These are phyloP conservation scores for Eurosta solidaginis DNA, from an alignment of 1,140 invertebrate species.

Conservation along the genomic window DNA sequence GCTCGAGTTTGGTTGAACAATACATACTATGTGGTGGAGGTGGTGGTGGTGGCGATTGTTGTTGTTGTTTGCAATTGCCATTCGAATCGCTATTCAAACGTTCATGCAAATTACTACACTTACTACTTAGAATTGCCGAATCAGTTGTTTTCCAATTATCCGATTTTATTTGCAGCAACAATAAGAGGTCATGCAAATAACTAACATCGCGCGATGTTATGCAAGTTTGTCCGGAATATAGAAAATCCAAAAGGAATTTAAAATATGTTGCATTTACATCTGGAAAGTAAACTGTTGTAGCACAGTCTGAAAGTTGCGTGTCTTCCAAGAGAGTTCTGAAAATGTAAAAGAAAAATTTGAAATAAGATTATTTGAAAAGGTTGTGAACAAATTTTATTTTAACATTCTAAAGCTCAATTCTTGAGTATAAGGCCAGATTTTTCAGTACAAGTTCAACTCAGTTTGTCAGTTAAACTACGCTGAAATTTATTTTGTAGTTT, in stretches of 20 bases:
- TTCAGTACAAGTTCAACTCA: no score
- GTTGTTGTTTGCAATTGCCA: background rate
- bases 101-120: constrained; percentile 27
- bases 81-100: background rate
- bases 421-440: no score
- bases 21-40: no score
- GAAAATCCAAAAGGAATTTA: constrained; percentile 77
- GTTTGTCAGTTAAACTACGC: no score
- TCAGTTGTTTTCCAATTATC: constrained; percentile 67
- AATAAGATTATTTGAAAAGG: background rate
- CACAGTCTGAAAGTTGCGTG: constrained; percentile 70
- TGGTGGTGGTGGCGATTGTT: background rate
- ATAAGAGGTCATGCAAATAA: constrained; percentile 78
- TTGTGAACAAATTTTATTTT: background rate
- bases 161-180: constrained; percentile 81
- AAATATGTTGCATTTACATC: constrained; percentile 77
- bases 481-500: no score
- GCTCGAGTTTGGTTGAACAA: constrained; percentile 18
- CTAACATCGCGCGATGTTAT: constrained; percentile 79
- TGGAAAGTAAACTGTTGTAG: constrained; percentile 78
- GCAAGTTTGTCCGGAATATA: constrained; percentile 83
- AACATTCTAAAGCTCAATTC: background rate
- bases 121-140: constrained; percentile 37
- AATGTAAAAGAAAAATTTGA: background rate
- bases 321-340: constrained; percentile 71